Conservation (phyloP, 2,113 vertebrate species). For the Spheniscus mendiculus region DNA sequence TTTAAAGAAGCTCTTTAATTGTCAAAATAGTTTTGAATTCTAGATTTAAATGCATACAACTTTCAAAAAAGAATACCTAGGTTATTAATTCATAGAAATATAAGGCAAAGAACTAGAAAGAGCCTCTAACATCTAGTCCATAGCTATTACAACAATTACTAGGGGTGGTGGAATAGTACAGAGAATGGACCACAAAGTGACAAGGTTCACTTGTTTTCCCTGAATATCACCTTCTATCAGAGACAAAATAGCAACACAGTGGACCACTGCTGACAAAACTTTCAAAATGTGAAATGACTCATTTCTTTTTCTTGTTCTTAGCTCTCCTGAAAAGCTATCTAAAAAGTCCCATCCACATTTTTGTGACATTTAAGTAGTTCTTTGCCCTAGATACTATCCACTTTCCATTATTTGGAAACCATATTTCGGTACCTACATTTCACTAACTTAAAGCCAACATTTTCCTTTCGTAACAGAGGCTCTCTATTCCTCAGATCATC, state of each 20-base stretch:
- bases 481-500: background rate
- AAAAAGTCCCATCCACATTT: background rate
- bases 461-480: background rate
- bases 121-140: background rate
- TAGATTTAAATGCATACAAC: background rate
- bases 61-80: background rate
- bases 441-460: background rate
- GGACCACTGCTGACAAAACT: background rate
- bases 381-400: background rate
- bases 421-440: background rate
- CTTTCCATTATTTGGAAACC: background rate
- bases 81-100: background rate
- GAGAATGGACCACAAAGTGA: background rate
- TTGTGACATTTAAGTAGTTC: background rate
- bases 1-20: background rate
- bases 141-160: background rate
- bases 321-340: background rate
- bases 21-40: background rate
- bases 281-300: background rate
- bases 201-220: background rate
- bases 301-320: background rate
- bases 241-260: background rate
- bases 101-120: background rate
- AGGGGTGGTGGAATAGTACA: background rate
- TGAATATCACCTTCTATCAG: background rate